phyloP scores from a whole-genome alignment of 2,113 vertebrate genomes.

The Galeopterus variegatus region DNA sequence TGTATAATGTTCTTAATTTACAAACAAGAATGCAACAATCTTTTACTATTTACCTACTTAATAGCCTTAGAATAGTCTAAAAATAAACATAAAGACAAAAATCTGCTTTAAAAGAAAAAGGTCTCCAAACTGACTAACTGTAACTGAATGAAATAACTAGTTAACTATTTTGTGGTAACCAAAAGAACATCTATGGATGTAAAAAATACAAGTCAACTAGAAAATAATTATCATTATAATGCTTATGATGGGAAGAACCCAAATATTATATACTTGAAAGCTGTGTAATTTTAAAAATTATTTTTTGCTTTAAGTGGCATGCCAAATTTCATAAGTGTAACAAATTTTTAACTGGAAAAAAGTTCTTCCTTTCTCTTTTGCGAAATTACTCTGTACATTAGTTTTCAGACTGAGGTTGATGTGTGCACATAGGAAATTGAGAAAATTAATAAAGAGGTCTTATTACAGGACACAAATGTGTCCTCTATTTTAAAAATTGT shows the following conservation, averaged over 20 bases:
- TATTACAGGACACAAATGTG: neutral
- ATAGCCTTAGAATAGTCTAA: neutral
- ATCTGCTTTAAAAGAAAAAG: neutral
- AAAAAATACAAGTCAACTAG: slow-evolving; percentile 32
- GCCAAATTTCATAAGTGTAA: neutral
- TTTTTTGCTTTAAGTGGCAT: slow-evolving; percentile 30
- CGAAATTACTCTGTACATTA: neutral
- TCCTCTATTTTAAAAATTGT: neutral
- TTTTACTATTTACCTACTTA: neutral
- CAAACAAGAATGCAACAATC: neutral
- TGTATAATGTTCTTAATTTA: slow-evolving; percentile 29
- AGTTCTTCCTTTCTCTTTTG: neutral
- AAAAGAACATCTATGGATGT: neutral
- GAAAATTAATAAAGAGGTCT: neutral
- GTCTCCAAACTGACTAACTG: neutral
- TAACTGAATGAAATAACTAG: slow-evolving; percentile 33
- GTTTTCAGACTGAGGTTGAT: neutral
- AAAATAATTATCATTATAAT: neutral
- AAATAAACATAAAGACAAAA: slow-evolving; percentile 14
- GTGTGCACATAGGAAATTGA: neutral
- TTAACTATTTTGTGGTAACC: neutral
- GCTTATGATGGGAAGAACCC: neutral
- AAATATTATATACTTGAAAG: neutral
- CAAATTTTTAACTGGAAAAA: slow-evolving; percentile 48
- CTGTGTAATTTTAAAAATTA: slow-evolving; percentile 6